Evolutionary conservation across 2,797 vertebrate genomes (phyloP), one percentile per base, ranked within the genome.

Genomic region (Eulemur rubriventer): DNA sequence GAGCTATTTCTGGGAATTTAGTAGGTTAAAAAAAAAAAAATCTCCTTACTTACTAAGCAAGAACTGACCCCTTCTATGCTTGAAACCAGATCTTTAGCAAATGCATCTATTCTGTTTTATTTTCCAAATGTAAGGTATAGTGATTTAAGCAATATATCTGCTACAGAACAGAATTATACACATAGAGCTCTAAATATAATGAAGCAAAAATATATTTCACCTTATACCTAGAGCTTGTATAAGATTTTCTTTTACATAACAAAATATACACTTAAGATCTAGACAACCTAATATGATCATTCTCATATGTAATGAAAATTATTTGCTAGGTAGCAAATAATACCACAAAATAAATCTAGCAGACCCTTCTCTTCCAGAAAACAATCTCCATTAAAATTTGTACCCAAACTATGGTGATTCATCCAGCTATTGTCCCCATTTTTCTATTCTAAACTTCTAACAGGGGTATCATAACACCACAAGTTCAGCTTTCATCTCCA

Each of bases 201-300:
- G 70, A 75, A 55, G 70, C 33, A 85, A 96, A 88, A 91, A 55
- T 67, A 30, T 55, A 79, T 83, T 89, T 92, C 17, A 89, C 8
- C 89, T 48, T 2, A 24, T 67, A 17, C 76, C 14, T 85, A 52
- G 14, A 43, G 61, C 48, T 67, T 26, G 30, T 33, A 59, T 69
- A 76, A 78, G 52, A 38, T 91, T 65, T 91, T 67, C 13, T 72
- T 91, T 89, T 79, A 72, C 3, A 9, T 72, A 67, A 78, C 28
- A 89, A 79, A 41, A 57, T 76, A 65, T 14, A 81, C 22, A 85
- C 35, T 93, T 72, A 41, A 91, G 30, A 81, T 82, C 67, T 86
- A 85, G 5, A 76, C 30, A 70, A 48, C 2, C 79, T n/a, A 13
- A n/a, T 89, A 57, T 76, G 43, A 85, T 63, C 20, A 16, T 92